These are phyloP conservation scores for Temnothorax unifasciatus DNA, from an alignment of 2,888 invertebrate species.

Conservation along the genomic window DNA sequence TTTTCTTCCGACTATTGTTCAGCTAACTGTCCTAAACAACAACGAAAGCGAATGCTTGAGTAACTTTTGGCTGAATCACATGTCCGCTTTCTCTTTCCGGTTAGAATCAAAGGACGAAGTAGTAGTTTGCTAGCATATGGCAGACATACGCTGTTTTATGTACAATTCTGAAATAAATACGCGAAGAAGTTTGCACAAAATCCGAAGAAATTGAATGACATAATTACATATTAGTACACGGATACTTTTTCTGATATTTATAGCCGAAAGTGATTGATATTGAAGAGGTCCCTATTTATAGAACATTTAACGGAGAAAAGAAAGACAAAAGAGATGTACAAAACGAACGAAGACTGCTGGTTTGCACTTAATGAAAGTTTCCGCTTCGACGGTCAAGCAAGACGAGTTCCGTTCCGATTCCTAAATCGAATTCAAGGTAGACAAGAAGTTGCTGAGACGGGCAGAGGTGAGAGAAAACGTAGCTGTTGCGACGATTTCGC, in stretches of 20 bases:
- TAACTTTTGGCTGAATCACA: not conserved
- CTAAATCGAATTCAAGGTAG: slow-evolving; percentile 63
- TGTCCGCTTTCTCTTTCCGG: not conserved
- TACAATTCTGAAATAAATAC: slow-evolving; percentile 55
- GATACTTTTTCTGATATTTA: not conserved
- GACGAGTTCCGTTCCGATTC: slow-evolving; percentile 32
- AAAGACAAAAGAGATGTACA: not conserved
- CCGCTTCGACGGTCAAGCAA: slow-evolving; percentile 45
- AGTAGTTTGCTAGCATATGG: not conserved
- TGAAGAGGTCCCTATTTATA: not conserved
- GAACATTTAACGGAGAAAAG: slow-evolving; percentile 44
- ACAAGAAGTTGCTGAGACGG: slow-evolving; percentile 40
- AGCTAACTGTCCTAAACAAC: not conserved
- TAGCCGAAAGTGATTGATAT: not conserved
- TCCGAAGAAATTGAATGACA: slow-evolving; percentile 31
- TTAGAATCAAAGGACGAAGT: not conserved
- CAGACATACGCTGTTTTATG: slow-evolving; percentile 22
- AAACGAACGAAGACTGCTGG: slow-evolving; percentile 38
- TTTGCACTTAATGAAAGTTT: slow-evolving; percentile 73
- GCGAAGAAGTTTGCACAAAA: slow-evolving; percentile 35
- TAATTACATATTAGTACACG: slow-evolving; percentile 5
- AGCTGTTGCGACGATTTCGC: slow-evolving; percentile 20
- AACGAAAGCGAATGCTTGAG: not conserved
- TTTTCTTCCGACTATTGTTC: not conserved
- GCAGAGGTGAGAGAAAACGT: not conserved